Evolutionary conservation across 1,140 invertebrate genomes (phyloP).

Genomic region (Hypothenemus hampei): DNA sequence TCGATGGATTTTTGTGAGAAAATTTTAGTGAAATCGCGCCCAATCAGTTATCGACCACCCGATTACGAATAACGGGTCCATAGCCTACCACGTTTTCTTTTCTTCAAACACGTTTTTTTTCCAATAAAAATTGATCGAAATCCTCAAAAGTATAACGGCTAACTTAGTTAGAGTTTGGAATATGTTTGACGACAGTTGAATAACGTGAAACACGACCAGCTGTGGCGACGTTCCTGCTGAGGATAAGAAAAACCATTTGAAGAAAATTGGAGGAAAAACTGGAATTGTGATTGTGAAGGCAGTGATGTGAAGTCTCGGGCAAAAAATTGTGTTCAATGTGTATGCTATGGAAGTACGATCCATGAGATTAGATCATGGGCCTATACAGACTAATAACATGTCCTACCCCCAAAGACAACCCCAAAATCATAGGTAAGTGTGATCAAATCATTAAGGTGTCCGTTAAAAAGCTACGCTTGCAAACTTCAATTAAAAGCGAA

Average conservation of each 20-base stretch:
- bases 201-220: not conserved
- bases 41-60: constrained; percentile 21
- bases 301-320: constrained; percentile 28
- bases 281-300: constrained; percentile 20
- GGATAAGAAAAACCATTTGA: not conserved
- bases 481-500: too few relatives aligned
- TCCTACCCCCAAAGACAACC: constrained; percentile 41
- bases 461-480: too few relatives aligned
- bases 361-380: constrained; percentile 42
- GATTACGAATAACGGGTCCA: constrained; percentile 27
- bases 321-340: constrained; percentile 37
- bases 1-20: constrained; percentile 20
- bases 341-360: constrained; percentile 43
- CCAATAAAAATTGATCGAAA: too few relatives aligned
- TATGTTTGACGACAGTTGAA: not conserved
- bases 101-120: not conserved
- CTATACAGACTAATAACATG: constrained; percentile 42
- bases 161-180: too few relatives aligned
- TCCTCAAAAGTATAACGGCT: too few relatives aligned
- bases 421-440: constrained; percentile 38
- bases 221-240: too few relatives aligned
- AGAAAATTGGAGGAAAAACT: constrained; percentile 13
- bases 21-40: constrained; percentile 30
- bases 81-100: constrained; percentile 34
- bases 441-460: too few relatives aligned